These are phyloP conservation scores for Agapornis roseicollis DNA, from an alignment of 2,113 vertebrate species.

Conservation along the genomic window DNA sequence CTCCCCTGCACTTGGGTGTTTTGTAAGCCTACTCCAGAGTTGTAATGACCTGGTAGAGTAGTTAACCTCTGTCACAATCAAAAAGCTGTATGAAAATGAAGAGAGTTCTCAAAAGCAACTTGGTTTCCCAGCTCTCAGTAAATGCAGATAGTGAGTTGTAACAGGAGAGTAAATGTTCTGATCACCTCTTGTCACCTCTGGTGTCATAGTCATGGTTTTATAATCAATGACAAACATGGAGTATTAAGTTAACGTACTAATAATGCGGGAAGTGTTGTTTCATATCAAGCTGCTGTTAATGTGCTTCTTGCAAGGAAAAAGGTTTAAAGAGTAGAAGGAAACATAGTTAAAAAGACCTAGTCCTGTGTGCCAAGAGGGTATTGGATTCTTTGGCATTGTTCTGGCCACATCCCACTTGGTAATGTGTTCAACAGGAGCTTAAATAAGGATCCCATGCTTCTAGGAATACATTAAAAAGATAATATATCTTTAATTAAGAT, in stretches of 20 bases:
- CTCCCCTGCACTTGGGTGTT: neutral
- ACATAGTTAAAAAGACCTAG: neutral
- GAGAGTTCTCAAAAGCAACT: neutral
- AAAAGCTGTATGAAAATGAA: neutral
- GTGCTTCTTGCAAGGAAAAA: neutral
- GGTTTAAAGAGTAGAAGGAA: neutral
- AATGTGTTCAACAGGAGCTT: neutral
- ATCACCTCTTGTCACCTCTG: neutral
- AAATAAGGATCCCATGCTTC: neutral
- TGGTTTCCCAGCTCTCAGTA: neutral
- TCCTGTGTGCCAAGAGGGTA: neutral
- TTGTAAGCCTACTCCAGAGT: neutral
- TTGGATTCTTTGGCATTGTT: neutral
- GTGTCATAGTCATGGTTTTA: neutral
- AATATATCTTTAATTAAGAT: neutral
- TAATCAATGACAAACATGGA: neutral
- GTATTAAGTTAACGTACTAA: neutral
- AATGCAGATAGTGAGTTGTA: neutral
- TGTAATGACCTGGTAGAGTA: neutral
- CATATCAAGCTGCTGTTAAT: neutral
- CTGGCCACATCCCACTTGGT: neutral
- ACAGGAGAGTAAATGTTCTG: neutral
- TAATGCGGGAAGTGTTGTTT: neutral
- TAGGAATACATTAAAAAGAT: neutral
- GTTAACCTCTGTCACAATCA: neutral